phyloP scores from a whole-genome alignment of 2,797 vertebrate species.

The Sebastes kiyomatsui region DNA sequence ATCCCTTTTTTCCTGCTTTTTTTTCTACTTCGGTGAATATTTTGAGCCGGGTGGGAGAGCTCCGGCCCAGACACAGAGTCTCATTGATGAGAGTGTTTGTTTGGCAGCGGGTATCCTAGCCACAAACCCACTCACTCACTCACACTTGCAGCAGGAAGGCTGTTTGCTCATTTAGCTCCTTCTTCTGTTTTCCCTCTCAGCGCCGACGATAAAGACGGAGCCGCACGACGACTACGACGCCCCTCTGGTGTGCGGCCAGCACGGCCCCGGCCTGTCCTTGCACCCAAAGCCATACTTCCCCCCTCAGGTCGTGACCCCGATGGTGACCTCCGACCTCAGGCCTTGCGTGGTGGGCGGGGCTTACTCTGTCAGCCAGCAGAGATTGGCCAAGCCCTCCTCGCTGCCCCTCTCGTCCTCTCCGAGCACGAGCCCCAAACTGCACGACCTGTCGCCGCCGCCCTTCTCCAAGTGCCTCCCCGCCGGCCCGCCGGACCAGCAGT shows the following conservation, averaged over 20 bases:
- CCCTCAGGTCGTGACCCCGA: constrained; percentile 82
- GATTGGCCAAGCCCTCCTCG: constrained; percentile 73
- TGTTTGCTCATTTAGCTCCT: constrained; percentile 61
- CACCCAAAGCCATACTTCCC: constrained; percentile 88
- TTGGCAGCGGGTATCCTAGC: constrained; percentile 90
- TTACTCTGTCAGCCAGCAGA: constrained; percentile 86
- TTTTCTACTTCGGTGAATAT: constrained; percentile 74
- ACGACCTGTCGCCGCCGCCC: constrained; percentile 87
- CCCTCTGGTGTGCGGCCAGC: constrained; percentile 76
- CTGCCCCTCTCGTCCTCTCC: constrained; percentile 84
- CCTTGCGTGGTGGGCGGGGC: constrained; percentile 82
- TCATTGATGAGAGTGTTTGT: constrained; percentile 92
- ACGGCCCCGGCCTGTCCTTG: constrained; percentile 80
- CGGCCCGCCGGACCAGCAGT: constrained; percentile 80
- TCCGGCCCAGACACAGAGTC: constrained; percentile 87
- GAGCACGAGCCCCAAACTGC: constrained; percentile 88
- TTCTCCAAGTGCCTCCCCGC: constrained; percentile 86
- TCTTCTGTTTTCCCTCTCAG: constrained; percentile 78
- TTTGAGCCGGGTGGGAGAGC: constrained; percentile 84
- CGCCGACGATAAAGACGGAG: constrained; percentile 97
- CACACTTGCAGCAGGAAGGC: constrained; percentile 55
- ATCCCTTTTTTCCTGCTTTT: constrained; percentile 74
- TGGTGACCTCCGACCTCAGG: constrained; percentile 87
- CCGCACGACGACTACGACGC: constrained; percentile 94
- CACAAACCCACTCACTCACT: constrained; percentile 85